Evolutionary conservation across 2,888 invertebrate genomes (phyloP), one percentile per base, ranked within the genome.

Genomic region (Dynastes hyllus): DNA sequence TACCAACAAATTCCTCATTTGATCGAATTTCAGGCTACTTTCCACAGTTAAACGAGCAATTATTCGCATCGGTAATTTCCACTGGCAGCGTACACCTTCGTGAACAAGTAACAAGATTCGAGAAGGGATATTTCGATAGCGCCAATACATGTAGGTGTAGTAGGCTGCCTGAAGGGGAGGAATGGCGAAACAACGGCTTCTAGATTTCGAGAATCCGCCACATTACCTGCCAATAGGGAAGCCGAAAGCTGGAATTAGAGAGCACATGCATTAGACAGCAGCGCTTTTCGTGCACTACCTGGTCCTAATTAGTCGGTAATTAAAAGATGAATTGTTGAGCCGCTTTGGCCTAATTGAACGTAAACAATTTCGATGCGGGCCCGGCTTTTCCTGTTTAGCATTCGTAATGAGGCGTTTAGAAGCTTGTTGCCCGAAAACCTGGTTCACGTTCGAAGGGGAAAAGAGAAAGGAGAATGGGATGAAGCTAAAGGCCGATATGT

Each of bases 321-420:
- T 85, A 85, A 84, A 84, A 85, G 84, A 83, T 82, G 81, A 84
- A 85, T 84, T 84, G 85, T 85, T 83, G 81, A 79, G 80, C 80
- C 81, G 84, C 83, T 83, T 79, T 22, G 45, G 81, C 83, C 83
- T 85, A 85, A 86, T 86, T 86, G 84, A 82, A 83, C 85, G 85
- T 86, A 85, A 85, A 85, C 83, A 76, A 67, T 76, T 79, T 66
- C 51, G 27, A 63, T 63, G 63, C 55, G 11, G 16, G n/a, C 22
- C 11, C 66, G 53, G 50, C 53, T 45, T 69, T 69, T 76, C 67
- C 76, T 66, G 22, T 76, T 67, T 45, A 22, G 58, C 40, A 73
- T 73, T 29, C 16, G 55, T 76, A 79, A 73, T 58, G 37, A 40
- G 58, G 6, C 37, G 32, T 58, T 58, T 67, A 45, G 13, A 67